Evolutionary conservation across 2,888 invertebrate genomes (phyloP), one percentile per base, ranked within the genome.

Genomic region (Stenoptilia bipunctidactyla): DNA sequence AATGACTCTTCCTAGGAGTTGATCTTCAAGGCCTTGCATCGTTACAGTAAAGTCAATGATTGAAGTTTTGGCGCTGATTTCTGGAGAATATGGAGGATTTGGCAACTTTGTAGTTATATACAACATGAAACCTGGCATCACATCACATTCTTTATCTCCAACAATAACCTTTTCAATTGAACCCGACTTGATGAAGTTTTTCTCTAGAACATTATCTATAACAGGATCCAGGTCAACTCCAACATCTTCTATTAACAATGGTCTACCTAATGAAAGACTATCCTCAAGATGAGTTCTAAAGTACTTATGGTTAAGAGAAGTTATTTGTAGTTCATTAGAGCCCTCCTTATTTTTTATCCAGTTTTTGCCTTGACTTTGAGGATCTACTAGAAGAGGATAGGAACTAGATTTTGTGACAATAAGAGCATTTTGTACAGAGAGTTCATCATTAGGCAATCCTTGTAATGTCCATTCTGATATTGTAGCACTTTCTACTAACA

Each of bases 1-100:
- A 60, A 98, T 98, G 0, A 98, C 97, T 46, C 97, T 86, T 1
- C 94, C 97, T 15, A 98, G 74, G 3, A 98, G 76, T 64, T 98
- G 98, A 73, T 98, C 98, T 75, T 98, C 98, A 15, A 98, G 76
- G 8, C 98, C 97, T 60, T 93, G 89, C 92, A 96, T 96, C 2
- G 98, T 98, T 1, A 98, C 98, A 1, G 98, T 98, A 62, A 98
- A 98, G 67, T 98, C 97, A 53, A 98, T 97, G 40, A 98, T 96
- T 0, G 97, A 95, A 0, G 97, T 97, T 67, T 96, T 96, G 0
- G 98, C 97, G 57, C 96, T 95, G 48, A 98, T 92, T 84, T 98
- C 98, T 0, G 98, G 98, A 10, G 97, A 96, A 70, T 97, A 98
- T 0, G 96, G 92, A 0, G 98, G 98, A 79, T 98, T 98, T 0